These are phyloP conservation scores for Corapipo altera DNA, from an alignment of 2,113 vertebrate species.

Conservation along the genomic window DNA sequence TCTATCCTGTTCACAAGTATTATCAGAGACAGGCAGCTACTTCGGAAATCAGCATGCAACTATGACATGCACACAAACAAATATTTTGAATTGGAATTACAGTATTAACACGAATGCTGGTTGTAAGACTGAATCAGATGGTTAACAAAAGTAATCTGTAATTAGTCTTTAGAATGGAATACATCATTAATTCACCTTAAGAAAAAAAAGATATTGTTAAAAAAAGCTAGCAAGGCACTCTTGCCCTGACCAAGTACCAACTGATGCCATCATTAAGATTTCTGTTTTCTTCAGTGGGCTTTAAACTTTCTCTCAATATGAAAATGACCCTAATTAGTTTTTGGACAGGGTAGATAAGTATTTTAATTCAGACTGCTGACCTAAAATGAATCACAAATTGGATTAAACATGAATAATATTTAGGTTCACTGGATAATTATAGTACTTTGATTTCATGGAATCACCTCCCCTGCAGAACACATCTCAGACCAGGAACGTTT, in stretches of 20 bases:
- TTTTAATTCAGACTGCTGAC: neutral
- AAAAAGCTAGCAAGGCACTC: neutral
- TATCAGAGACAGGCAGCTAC: neutral
- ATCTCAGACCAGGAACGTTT: neutral
- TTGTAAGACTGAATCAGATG: neutral
- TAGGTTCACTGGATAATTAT: neutral
- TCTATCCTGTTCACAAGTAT: neutral
- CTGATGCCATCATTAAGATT: neutral
- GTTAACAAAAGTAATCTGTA: neutral
- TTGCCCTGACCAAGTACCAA: neutral
- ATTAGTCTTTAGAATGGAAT: neutral
- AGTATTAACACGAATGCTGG: neutral
- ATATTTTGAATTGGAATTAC: neutral
- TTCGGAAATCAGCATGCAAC: neutral
- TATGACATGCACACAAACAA: neutral
- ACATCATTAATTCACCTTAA: neutral
- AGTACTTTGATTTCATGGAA: neutral
- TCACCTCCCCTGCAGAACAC: neutral
- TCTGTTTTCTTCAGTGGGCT: neutral
- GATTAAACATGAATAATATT: neutral
- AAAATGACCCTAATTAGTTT: neutral
- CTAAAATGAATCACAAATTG: neutral
- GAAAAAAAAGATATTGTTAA: neutral
- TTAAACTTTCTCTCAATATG: neutral
- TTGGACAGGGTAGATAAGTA: neutral